Conservation (phyloP, 2,888 invertebrate genomes). For the Lasioglossum malachurum region DNA sequence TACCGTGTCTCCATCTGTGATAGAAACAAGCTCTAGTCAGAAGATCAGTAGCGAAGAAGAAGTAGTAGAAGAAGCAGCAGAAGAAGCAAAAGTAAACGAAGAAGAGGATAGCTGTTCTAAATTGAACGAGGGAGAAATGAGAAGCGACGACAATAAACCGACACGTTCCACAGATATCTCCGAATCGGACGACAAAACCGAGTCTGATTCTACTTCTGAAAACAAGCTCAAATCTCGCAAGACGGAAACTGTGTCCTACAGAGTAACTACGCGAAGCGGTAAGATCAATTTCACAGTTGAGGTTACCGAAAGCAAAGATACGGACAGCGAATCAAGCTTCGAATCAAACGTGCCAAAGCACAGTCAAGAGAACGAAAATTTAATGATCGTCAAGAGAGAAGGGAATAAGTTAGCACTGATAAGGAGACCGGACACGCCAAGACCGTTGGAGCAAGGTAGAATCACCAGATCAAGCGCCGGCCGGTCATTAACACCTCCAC, state of each 20-base stretch:
- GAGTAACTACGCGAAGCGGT: slow-evolving; percentile 55
- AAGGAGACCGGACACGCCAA: slow-evolving; percentile 52
- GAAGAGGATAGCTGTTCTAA: slow-evolving; percentile 15
- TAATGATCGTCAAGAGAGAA: slow-evolving; percentile 26
- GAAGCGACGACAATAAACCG: slow-evolving; percentile 34
- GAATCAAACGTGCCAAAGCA: slow-evolving; percentile 38
- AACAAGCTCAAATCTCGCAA: slow-evolving; percentile 48
- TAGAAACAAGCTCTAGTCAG: slow-evolving; percentile 66
- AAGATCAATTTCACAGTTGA: slow-evolving; percentile 36
- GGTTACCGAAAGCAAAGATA: slow-evolving; percentile 22
- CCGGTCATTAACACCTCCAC: slow-evolving; percentile 51
- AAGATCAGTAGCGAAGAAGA: slow-evolving; percentile 29
- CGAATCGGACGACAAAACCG: slow-evolving; percentile 2
- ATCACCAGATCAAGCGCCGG: slow-evolving; percentile 63
- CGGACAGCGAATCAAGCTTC: not conserved
- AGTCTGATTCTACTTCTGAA: slow-evolving; percentile 22
- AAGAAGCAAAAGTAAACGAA: not conserved
- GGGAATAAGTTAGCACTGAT: not conserved
- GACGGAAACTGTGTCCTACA: slow-evolving; percentile 12
- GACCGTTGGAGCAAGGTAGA: slow-evolving; percentile 56
- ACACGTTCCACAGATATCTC: not conserved
- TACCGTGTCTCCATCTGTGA: slow-evolving; percentile 47
- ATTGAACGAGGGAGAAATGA: not conserved
- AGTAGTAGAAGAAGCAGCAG: not conserved
- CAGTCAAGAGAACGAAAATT: slow-evolving; percentile 10